These are phyloP conservation scores for Microcebus lehilahytsara DNA, from an alignment of 2,113 vertebrate species.

Conservation along the genomic window DNA sequence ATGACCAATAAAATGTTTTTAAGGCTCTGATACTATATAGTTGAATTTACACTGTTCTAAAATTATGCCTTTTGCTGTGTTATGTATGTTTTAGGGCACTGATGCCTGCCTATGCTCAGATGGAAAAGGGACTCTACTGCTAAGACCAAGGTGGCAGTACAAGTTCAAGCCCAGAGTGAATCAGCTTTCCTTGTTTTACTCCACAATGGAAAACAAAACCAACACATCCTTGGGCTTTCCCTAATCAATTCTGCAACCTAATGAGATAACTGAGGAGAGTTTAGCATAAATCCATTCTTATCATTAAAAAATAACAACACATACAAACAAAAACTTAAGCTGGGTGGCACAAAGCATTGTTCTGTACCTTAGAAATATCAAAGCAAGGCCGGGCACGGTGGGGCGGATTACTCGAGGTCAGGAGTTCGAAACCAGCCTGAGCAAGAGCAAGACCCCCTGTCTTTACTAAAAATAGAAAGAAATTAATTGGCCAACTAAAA, in stretches of 20 bases:
- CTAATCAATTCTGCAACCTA: neutral
- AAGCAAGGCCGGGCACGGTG: neutral
- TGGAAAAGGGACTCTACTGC: too few species aligned
- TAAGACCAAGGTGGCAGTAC: neutral
- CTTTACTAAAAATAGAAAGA: too few species aligned
- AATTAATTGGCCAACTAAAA: too few species aligned
- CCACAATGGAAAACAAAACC: neutral
- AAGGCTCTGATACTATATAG: neutral
- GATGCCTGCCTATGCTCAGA: too few species aligned
- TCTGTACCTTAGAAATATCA: neutral
- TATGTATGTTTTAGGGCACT: neutral
- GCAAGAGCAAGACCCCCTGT: too few species aligned
- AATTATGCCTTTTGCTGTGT: too few species aligned
- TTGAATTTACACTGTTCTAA: neutral
- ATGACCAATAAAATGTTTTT: neutral
- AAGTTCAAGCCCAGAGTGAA: neutral
- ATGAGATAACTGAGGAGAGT: too few species aligned
- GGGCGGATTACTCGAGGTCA: too few species aligned
- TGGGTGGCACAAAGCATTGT: neutral
- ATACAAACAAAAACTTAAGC: neutral
- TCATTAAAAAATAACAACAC: neutral
- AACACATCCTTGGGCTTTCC: neutral
- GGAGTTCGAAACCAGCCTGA: too few species aligned
- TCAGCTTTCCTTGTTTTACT: neutral
- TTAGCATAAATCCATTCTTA: neutral